A percentile compares a stretch with the other conserved stretches of the same genome.
phyloP scores from a whole-genome alignment of 2,888 invertebrate genomes.

The Drosophila infuscata region DNA sequence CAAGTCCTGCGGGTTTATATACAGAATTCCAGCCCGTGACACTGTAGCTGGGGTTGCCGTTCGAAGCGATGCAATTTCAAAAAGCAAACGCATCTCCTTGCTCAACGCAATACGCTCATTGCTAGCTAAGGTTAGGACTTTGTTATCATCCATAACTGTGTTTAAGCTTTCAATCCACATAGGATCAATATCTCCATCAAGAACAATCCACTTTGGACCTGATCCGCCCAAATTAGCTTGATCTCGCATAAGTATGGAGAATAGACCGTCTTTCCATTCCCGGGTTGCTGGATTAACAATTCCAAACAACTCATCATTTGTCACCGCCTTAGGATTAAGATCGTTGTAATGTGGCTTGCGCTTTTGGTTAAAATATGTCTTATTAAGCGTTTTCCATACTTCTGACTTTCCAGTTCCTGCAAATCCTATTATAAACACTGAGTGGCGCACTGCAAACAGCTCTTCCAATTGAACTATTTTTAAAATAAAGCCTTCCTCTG shows the following conservation, averaged over 20 bases:
- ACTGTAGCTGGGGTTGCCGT: slow-evolving; percentile 98
- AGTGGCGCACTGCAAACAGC: slow-evolving; percentile 96
- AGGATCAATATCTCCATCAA: slow-evolving; percentile 98
- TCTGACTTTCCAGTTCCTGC: slow-evolving; percentile 97
- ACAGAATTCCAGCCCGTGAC: slow-evolving; percentile 96
- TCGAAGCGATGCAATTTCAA: slow-evolving; percentile 95
- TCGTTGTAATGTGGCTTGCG: slow-evolving; percentile 94
- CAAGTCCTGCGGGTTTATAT: slow-evolving; percentile 96
- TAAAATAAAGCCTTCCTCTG: slow-evolving; percentile 94
- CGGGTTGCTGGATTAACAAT: slow-evolving; percentile 96
- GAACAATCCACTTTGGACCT: slow-evolving; percentile 96
- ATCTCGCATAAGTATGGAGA: slow-evolving; percentile 97
- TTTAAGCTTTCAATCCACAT: slow-evolving; percentile 99
- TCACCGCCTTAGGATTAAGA: slow-evolving; percentile 98
- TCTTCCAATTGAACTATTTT: slow-evolving; percentile 97
- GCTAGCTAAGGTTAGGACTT: slow-evolving; percentile 95
- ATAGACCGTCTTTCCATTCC: slow-evolving; percentile 96
- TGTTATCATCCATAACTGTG: slow-evolving; percentile 99
- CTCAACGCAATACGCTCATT: slow-evolving; percentile 97
- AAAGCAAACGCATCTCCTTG: slow-evolving; percentile 94
- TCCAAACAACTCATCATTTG: slow-evolving; percentile 97
- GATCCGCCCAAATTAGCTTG: slow-evolving; percentile 95
- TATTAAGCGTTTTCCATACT: slow-evolving; percentile 96
- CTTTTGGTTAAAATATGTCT: slow-evolving; percentile 93
- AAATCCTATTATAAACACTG: slow-evolving; percentile 94